Base-by-base conservation (phyloP, 2,113 vertebrate genomes). In the Neofelis nebulosa region DNA sequence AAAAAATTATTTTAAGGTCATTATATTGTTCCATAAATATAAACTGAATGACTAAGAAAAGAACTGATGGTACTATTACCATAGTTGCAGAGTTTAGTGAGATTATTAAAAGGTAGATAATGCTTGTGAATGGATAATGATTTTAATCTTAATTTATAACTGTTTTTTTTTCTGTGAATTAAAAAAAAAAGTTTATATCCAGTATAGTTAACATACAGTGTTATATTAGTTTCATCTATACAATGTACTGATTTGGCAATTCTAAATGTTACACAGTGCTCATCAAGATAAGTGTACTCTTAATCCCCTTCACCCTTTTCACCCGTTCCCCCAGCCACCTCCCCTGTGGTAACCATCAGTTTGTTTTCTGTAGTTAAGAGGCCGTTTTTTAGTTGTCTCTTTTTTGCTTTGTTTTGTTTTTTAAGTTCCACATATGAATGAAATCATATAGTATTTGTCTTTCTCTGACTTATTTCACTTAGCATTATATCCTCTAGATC, bases 1-100 rank as follows among this genome's bases (percentile, higher is more conserved):
- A 63, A 87, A 66, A 81, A 33, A 80, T 31, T 95, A 89, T 61
- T 79, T 92, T 91, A 94, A 93, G 55, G 31, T 7, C 31, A 81
- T 80, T 82, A 73, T 81, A 68, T 91, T 95, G 3, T 63, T 36
- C 16, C 15, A 68, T 61, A 73, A 90, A 73, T 74, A 83, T 91
- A 45, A 88, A 83, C 61, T 79, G 2, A 88, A 36, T 55, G 27
- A 78, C 16, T 85, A 41, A 84, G 21, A 84, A 65, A 83, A 91
- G 15, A 79, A 45, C 3, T 0, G 15, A 31, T 84, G 21, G 2
- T 69, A 80, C 52, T 52, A 1, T 96, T 89, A 87, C 9, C 85
- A 41, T 8, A 68, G 36, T 57, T 86, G 45, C 15, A 89, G 63
- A 91, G 45, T 71, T 95, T 83, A 81, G 85, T 69, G 61, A 55